phyloP scores from a whole-genome alignment of 2,113 vertebrate species.

The Gambusia holbrooki region DNA sequence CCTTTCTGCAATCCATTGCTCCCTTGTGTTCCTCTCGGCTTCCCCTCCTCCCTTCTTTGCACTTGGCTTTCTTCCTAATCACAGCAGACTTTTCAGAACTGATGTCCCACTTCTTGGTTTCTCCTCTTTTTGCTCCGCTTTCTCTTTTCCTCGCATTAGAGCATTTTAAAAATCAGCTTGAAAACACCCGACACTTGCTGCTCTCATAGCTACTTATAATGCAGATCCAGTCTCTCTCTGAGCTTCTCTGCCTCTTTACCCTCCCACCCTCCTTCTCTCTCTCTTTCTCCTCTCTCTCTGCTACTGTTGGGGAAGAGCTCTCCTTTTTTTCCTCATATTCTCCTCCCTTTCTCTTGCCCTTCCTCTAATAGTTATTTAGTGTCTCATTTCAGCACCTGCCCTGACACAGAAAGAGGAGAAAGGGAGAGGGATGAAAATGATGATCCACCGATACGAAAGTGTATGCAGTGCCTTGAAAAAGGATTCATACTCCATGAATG shows the following conservation, averaged over 20 bases:
- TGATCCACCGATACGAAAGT: conserved; percentile 33
- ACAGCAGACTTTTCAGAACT: conserved; percentile 14
- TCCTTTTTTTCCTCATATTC: conserved; percentile 54
- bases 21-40: conserved; percentile 74
- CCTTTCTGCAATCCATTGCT: conserved; percentile 76
- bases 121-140: conserved; percentile 20
- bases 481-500: neutral
- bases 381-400: conserved; percentile 80
- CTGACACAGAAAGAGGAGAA: conserved; percentile 49
- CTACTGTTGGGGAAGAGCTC: conserved; percentile 62
- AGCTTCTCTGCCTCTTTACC: conserved; percentile 54
- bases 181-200: conserved; percentile 65
- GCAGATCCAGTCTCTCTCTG: conserved; percentile 70
- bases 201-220: conserved; percentile 73
- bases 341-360: conserved; percentile 61
- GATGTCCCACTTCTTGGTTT: conserved; percentile 13
- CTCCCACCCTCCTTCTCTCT: conserved; percentile 33
- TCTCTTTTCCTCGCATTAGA: conserved; percentile 20
- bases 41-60: conserved; percentile 42
- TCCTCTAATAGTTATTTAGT: conserved; percentile 78
- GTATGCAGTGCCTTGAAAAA: neutral
- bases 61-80: conserved; percentile 7
- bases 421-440: conserved; percentile 37
- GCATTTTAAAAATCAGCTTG: conserved; percentile 60
- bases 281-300: conserved; percentile 33